Base-by-base conservation (phyloP, 2,797 vertebrate genomes). In the Steatocranus sp. region DNA sequence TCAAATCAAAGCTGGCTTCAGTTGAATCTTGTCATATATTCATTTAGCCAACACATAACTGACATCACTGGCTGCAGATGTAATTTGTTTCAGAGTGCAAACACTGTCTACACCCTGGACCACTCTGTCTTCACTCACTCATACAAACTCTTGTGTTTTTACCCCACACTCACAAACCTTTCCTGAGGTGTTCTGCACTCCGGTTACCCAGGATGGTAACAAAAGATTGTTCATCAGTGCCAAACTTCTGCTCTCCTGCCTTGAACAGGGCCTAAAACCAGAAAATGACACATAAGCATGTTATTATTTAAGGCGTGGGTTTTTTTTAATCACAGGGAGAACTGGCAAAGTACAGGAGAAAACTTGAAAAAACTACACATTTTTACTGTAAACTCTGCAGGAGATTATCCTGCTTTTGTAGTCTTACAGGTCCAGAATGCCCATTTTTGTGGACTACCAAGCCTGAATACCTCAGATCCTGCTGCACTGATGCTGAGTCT, bases 181-280 rank as follows among this genome's bases (percentile, higher is more conserved):
- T 97, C 50, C 50, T 96, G 68, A 99, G 95, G 86, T 99, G 98
- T 68, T 96, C 95, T 30, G 96, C 3, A 0, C 97, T 99, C 66
- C 97, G 96, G 75, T 98, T 99, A 34, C 98, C 98, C 86, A 99
- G 88, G 91, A 99, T 97, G 85, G 97, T 98, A 91, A 99, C 96
- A 73, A 99, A 99, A n/a, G 96, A 93, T n/a, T 98, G 97, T 89
- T 99, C 98, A 80, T 99, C 97, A 0, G 98, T 99, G 63, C 98
- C 98, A 92, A 94, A 99, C 85, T 99, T 99, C 84, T 98, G 66
- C 87, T 99, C 98, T 54, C 98, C 98, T 7, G 98, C 98, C 85
- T 97, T 96, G 89, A 99, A 99, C 78, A 99, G 94, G 49, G 92
- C 93, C 98, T 99, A 86, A 30, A 18, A 49, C 3, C 53, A 88